A percentile compares a stretch with the other conserved stretches of the same genome.
Evolutionary conservation across 2,113 vertebrate genomes (phyloP).

Genomic region (Salvelinus namaycush): DNA sequence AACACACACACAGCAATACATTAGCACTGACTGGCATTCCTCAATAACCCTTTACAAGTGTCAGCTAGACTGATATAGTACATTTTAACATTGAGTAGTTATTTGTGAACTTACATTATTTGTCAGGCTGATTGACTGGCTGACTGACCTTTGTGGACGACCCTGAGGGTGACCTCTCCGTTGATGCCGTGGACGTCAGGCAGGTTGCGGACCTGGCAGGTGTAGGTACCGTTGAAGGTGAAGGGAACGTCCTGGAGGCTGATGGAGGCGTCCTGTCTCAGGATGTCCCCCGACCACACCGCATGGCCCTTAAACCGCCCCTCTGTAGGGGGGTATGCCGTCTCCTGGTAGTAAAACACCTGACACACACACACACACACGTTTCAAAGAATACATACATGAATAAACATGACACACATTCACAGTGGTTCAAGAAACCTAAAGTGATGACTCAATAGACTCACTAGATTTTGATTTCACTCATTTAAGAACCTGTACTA

Average conservation of each 20-base stretch:
- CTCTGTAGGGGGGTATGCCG: constrained; percentile 50
- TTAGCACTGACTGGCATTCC: no score
- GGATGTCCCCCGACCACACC: constrained; percentile 83
- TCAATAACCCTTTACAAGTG: background rate
- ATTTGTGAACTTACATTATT: no score
- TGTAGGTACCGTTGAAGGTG: constrained; percentile 88
- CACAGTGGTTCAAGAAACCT: no score
- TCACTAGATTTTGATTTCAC: no score
- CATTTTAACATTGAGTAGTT: no score
- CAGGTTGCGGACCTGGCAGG: constrained; percentile 86
- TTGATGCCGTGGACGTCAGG: constrained; percentile 82
- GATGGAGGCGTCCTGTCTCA: constrained; percentile 80
- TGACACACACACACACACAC: constrained; percentile 45
- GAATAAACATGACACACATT: no score
- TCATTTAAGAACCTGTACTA: no score
- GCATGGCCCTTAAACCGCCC: constrained; percentile 80
- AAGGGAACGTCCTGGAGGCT: constrained; percentile 77
- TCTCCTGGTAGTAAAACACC: constrained; percentile 82
- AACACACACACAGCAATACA: no score
- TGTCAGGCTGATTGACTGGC: no score
- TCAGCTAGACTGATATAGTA: no score
- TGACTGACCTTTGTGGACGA: constrained; percentile 73
- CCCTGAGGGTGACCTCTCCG: constrained; percentile 78
- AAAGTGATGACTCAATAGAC: no score
- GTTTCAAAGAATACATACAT: background rate